Conservation (phyloP, 2,797 vertebrate species). For the Gobionotothen gibberifrons region DNA sequence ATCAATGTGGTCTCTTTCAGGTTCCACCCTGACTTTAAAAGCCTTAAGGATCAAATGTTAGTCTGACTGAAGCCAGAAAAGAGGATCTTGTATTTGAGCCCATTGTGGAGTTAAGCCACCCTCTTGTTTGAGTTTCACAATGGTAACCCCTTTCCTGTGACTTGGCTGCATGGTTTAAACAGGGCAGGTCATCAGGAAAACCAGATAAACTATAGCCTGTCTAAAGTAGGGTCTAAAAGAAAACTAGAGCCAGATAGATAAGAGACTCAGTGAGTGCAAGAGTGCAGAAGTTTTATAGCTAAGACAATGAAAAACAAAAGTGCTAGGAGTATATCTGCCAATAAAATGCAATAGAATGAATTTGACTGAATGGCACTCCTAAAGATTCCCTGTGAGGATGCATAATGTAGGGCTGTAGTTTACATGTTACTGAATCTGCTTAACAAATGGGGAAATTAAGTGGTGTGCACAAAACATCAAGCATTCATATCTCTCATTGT, state of each 20-base stretch:
- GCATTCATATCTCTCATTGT: slow-evolving; percentile 23
- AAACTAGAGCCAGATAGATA: slow-evolving; percentile 25
- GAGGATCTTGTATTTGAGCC: background rate
- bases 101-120: background rate
- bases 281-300: background rate
- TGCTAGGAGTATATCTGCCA: slow-evolving; percentile 1
- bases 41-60: background rate
- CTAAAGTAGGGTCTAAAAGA: slow-evolving; percentile 23
- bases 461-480: slow-evolving; percentile 35
- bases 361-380: slow-evolving; percentile 21
- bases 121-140: background rate
- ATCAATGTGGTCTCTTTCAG: background rate
- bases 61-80: background rate
- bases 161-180: background rate
- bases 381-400: slow-evolving; percentile 15
- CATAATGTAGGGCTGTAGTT: slow-evolving; percentile 2
- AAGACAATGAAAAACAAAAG: slow-evolving; percentile 24
- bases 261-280: background rate
- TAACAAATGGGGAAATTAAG: slow-evolving; percentile 35
- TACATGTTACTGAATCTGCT: slow-evolving; percentile 24
- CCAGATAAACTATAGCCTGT: slow-evolving; percentile 28
- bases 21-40: background rate
- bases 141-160: background rate
- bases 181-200: slow-evolving; percentile 2
- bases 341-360: slow-evolving; percentile 19